Evolutionary conservation across 2,113 vertebrate species (phyloP).

Genomic region (Channa maculata): DNA sequence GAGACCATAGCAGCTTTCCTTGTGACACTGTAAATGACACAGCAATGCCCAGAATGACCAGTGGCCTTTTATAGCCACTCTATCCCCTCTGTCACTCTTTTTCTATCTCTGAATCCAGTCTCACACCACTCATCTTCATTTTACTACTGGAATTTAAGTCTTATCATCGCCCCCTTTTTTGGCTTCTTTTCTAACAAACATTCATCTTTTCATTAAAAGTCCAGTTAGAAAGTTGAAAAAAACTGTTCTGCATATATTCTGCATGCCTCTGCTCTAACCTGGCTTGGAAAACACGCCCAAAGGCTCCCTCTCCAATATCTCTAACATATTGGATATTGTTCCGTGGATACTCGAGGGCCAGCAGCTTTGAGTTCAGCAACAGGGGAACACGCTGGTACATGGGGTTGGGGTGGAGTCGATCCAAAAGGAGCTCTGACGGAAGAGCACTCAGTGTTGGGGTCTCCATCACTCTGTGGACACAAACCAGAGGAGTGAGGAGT

Average conservation of each 20-base stretch:
- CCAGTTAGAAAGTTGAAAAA: too few species aligned
- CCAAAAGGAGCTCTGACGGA: conserved; percentile 94
- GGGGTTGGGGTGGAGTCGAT: conserved; percentile 95
- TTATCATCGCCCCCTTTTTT: not conserved
- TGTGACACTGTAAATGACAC: conserved; percentile 67
- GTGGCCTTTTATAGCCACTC: conserved; percentile 21
- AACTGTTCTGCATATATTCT: not conserved
- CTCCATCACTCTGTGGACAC: conserved; percentile 75
- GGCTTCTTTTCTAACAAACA: not conserved
- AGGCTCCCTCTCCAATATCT: conserved; percentile 98
- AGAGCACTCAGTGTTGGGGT: conserved; percentile 89
- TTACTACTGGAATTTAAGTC: not conserved
- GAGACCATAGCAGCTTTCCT: conserved; percentile 39
- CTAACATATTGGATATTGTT: conserved; percentile 98
- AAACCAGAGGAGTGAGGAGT: not conserved
- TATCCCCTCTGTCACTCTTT: not conserved
- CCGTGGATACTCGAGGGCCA: conserved; percentile 95
- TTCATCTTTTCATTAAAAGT: too few species aligned
- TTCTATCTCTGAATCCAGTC: not conserved
- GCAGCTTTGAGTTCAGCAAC: conserved; percentile 94
- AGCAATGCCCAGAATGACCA: conserved; percentile 46
- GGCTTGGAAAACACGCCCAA: conserved; percentile 97
- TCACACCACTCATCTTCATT: conserved; percentile 9
- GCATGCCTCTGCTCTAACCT: conserved; percentile 81
- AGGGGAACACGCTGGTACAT: conserved; percentile 98